A percentile compares a stretch with the other conserved stretches of the same genome.
Conservation (phyloP, 2,113 vertebrate species). For the Lucifuga dentata region DNA sequence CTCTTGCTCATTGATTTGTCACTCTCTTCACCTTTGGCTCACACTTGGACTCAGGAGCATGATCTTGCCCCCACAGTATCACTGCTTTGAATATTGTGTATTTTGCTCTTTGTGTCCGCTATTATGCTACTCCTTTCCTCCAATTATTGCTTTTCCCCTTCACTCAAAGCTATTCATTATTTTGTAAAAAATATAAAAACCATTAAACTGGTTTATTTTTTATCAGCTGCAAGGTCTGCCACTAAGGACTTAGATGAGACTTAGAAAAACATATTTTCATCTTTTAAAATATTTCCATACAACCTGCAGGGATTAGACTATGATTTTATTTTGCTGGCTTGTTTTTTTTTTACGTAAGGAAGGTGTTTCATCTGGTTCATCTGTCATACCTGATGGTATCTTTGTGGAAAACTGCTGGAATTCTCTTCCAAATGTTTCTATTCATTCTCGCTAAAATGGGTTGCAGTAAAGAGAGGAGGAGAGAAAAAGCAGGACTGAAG, state of each 20-base stretch:
- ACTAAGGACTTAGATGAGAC: constrained; percentile 42
- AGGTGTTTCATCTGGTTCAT: constrained; percentile 51
- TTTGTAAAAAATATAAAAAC: constrained; percentile 45
- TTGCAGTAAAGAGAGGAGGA: constrained; percentile 49
- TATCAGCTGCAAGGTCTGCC: constrained; percentile 63
- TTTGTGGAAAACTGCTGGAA: constrained; percentile 27
- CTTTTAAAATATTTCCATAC: constrained; percentile 38
- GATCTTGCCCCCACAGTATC: constrained; percentile 46
- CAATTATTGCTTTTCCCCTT: constrained; percentile 16
- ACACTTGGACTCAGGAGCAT: constrained; percentile 76
- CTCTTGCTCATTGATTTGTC: constrained; percentile 31
- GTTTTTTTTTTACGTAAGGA: constrained; percentile 52
- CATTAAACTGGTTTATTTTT: constrained; percentile 42
- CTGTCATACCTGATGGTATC: constrained; percentile 43
- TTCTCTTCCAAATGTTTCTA: constrained; percentile 29
- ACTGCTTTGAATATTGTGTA: constrained; percentile 55
- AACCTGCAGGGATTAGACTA: constrained; percentile 51
- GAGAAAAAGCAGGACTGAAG: constrained; percentile 40
- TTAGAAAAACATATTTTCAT: constrained; percentile 36
- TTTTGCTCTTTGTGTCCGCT: constrained; percentile 39
- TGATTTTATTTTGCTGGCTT: constrained; percentile 40
- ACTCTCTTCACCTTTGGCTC: constrained; percentile 35
- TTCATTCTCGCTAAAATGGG: constrained; percentile 50
- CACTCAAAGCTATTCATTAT: constrained; percentile 13
- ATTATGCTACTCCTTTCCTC: constrained; percentile 23